Conservation (phyloP, 2,113 vertebrate genomes). For the Chloropsis cyanopogon region DNA sequence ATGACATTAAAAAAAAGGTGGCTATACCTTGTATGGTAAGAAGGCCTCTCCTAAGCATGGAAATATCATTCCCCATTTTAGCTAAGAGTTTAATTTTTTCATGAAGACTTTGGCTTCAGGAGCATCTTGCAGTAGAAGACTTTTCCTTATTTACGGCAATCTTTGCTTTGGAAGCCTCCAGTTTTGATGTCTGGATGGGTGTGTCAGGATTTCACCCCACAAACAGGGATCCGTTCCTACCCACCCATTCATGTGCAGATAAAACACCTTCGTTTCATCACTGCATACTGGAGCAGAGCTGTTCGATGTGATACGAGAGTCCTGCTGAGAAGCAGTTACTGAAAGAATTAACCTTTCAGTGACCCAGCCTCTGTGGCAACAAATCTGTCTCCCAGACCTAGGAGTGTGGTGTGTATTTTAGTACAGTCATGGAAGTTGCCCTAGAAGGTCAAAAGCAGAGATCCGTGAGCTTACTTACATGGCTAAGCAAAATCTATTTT, state of each 20-base stretch:
- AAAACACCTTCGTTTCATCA: not conserved
- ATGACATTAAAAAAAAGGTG: not conserved
- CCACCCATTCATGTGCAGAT: not conserved
- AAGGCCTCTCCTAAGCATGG: not conserved
- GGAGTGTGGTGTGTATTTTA: not conserved
- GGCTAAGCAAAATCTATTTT: constrained; percentile 4
- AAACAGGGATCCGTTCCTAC: not conserved
- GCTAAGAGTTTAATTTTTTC: not conserved
- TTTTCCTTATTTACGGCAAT: not conserved
- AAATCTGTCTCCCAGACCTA: not conserved
- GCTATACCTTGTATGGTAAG: not conserved
- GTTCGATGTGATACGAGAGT: not conserved
- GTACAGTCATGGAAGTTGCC: not conserved
- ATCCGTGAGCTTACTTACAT: not conserved
- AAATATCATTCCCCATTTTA: not conserved
- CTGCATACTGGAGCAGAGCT: not conserved
- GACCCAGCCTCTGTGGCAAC: not conserved
- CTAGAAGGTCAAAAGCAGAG: not conserved
- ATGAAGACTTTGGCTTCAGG: not conserved
- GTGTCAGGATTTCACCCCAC: not conserved
- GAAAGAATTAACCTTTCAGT: not conserved
- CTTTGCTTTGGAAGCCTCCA: not conserved
- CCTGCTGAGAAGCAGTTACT: not conserved
- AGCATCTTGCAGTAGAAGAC: rapidly evolving
- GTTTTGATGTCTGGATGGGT: not conserved